Evolutionary conservation across 2,888 invertebrate species (phyloP).

Genomic region (Leptopilina syphax): DNA sequence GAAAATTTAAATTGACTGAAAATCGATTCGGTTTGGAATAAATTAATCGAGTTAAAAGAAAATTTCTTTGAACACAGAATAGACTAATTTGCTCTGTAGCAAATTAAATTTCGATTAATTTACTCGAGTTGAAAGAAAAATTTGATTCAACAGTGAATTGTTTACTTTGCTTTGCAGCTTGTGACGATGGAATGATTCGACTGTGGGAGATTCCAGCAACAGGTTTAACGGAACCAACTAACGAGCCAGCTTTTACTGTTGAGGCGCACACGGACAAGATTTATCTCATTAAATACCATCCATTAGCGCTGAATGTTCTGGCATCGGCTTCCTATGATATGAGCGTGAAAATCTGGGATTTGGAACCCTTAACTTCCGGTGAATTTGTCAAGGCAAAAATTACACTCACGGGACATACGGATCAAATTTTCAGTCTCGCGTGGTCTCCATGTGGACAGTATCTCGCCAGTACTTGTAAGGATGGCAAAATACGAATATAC

Average conservation of each 20-base stretch:
- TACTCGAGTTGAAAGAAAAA: too few relatives aligned
- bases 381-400: constrained; percentile 82
- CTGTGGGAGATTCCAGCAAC: constrained; percentile 87
- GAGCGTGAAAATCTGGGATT: constrained; percentile 92
- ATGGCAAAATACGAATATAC: constrained; percentile 89
- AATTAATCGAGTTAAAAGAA: too few relatives aligned
- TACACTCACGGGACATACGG: constrained; percentile 86
- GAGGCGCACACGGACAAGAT: constrained; percentile 94
- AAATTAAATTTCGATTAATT: too few relatives aligned
- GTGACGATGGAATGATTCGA: constrained; percentile 91
- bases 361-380: constrained; percentile 75
- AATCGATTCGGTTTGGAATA: too few relatives aligned
- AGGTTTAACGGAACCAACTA: constrained; percentile 87
- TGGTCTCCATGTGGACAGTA: constrained; percentile 95
- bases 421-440: constrained; percentile 93
- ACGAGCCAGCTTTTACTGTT: constrained; percentile 83
- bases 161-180: constrained; percentile 78
- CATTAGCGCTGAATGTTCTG: constrained; percentile 90
- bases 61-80: too few relatives aligned
- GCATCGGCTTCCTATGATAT: constrained; percentile 94
- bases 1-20: too few relatives aligned
- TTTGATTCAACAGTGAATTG: too few relatives aligned
- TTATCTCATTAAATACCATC: constrained; percentile 93
- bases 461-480: constrained; percentile 93
- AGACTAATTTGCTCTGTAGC: too few relatives aligned